These are phyloP conservation scores for Camarhynchus parvulus DNA, from an alignment of 2,113 vertebrate species.

Conservation along the genomic window DNA sequence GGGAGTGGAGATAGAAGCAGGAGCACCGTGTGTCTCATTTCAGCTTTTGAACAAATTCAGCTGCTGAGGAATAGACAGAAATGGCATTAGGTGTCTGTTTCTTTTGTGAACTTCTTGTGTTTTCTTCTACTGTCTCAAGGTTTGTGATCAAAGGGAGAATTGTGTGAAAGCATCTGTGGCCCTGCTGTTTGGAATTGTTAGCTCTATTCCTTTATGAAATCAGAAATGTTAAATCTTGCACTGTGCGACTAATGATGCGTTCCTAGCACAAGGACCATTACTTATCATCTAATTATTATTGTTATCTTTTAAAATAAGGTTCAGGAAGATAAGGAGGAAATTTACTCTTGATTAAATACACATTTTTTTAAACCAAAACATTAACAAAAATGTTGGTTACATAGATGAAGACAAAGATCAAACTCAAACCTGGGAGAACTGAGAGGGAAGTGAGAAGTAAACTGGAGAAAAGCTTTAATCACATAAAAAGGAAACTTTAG, in stretches of 20 bases:
- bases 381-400: background rate
- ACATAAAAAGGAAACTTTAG: background rate
- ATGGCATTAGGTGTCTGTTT: background rate
- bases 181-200: background rate
- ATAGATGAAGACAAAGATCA: background rate
- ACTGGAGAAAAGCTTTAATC: background rate
- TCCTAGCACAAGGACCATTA: background rate
- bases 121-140: background rate
- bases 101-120: background rate
- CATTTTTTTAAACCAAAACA: background rate
- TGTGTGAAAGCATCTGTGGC: background rate
- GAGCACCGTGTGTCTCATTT: background rate
- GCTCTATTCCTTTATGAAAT: background rate
- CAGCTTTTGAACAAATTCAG: background rate
- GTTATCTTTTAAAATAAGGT: background rate
- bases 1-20: background rate
- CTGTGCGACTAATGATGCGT: background rate
- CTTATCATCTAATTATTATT: background rate
- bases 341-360: background rate
- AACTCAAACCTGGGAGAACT: background rate
- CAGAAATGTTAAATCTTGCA: background rate
- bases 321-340: background rate
- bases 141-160: background rate
- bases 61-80: background rate
- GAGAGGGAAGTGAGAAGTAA: background rate